Base-by-base conservation (phyloP, 2,797 vertebrate species). In the Danio albolineatus region DNA sequence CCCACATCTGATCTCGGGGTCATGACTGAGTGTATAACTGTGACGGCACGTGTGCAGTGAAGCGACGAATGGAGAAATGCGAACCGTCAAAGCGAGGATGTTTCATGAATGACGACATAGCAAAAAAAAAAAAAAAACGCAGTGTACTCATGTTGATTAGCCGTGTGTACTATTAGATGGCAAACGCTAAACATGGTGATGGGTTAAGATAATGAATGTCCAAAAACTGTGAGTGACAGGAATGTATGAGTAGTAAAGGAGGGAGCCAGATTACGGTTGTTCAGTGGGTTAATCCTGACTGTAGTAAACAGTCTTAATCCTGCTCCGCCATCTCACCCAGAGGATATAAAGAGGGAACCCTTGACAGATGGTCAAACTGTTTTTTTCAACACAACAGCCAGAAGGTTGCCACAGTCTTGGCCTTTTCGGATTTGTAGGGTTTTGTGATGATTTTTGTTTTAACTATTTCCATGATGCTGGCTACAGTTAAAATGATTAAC, bases 251-350 rank as follows among this genome's bases (percentile, higher is more conserved):
- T 16, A 53, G 38, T 62, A 59, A 78, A 46, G 62, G 72, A 70
- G 49, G 76, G 73, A 70, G 56, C 7, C 43, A 57, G 70, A 79
- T 75, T 90, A 89, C 73, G 69, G 46, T 85, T 88, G 88, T 91
- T 92, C 91, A 93, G 66, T 92, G 88, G 91, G 92, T 92, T 93
- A 92, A 93, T 94, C 93, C 88, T 86, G 75, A 75, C 67, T 79
- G 87, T 92, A 93, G 92, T 92, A 93, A 93, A 94, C 90, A 91
- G 84, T 86, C 49, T 79, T 92, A 91, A 93, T 92, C 75, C 75
- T 70, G 10, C 66, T 49, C 43, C 49, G 17, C 51, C 49, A n/a
- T 80, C 66, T 49, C 76, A 66, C 64, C 70, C 72, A 62, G 69
- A 81, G 75, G 59, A 81, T 64, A 62, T 44, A 69, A 66, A 17